Evolutionary conservation across 2,797 vertebrate species (phyloP), one percentile per base, ranked within the genome.

Genomic region (Choloepus didactylus): DNA sequence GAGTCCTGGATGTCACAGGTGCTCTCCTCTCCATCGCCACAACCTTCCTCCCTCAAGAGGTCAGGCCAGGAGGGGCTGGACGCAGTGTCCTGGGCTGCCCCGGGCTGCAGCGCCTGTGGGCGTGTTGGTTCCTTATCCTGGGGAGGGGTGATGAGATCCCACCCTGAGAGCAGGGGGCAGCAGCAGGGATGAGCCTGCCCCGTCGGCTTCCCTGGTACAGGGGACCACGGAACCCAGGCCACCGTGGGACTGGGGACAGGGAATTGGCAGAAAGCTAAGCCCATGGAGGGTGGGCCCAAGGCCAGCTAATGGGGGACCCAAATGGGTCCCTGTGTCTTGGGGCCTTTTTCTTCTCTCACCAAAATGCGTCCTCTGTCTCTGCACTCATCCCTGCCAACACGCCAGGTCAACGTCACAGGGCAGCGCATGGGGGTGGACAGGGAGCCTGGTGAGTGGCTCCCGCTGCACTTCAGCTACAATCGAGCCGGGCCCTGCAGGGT

Each of bases 311-410:
- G 41, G 41, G 41, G 41, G 41, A 44, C 41, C 41, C 41, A 44
- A 44, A 44, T 44, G 41, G 41, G 41, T 44, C 41, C 41, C 41
- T 44, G 41, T 6, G 41, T 64, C 93, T 41, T 35, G 35, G 69
- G 88, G 93, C 70, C 79, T 89, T 97, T 80, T 94, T 92, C 35
- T 35, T 95, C 75, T 70, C 60, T 87, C 92, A 87, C 79, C 92
- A 75, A 29, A 46, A 82, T 76, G 62, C 54, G 41, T 44, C 41
- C 3, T 44, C 41, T 44, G 5, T 44, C 41, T 44, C 6, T 44
- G 41, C 41, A 44, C 62, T 8, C 14, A 15, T 59, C 18, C 73
- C 14, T 60, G 7, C 59, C 72, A 49, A 91, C 11, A 29, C 4
- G 5, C 35, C 16, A 35, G 51, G 31, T 75, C 41, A 56, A 29